These are phyloP conservation scores for Pseudonaja textilis DNA, from an alignment of 2,113 vertebrate genomes.

Conservation along the genomic window DNA sequence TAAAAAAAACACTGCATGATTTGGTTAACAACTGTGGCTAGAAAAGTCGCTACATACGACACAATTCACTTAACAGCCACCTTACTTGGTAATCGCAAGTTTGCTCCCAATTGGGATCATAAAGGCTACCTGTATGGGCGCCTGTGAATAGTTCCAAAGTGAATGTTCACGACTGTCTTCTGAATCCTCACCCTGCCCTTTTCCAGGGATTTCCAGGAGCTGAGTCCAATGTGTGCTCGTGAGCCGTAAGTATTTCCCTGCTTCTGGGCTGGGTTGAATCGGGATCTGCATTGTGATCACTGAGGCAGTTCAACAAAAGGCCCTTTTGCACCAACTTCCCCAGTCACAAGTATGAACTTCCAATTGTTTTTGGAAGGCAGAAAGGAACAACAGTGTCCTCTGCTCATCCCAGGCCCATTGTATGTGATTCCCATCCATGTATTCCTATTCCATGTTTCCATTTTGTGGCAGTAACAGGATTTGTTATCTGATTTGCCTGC, in stretches of 20 bases:
- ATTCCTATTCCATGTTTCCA: not conserved
- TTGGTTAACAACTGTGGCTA: not conserved
- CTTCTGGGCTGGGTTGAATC: no score
- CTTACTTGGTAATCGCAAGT: not conserved
- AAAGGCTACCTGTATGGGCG: not conserved
- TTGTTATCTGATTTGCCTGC: not conserved
- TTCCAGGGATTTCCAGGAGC: constrained; percentile 35
- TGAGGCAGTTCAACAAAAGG: not conserved
- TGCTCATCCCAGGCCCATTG: not conserved
- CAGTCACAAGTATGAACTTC: not conserved
- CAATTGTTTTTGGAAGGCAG: not conserved
- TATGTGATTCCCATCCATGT: not conserved
- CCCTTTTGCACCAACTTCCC: no score
- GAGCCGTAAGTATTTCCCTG: constrained; percentile 5
- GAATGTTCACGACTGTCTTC: not conserved
- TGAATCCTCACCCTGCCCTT: not conserved
- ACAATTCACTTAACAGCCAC: not conserved
- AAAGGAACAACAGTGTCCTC: not conserved
- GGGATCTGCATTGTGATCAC: not conserved
- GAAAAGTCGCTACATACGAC: not conserved
- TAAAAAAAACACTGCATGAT: not conserved
- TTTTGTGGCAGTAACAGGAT: not conserved
- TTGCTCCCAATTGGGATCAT: not conserved
- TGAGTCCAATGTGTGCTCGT: constrained; percentile 21
- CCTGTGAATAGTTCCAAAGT: not conserved